Conservation (phyloP, 2,888 invertebrate species). For the Xestoiulus laeticollis region DNA sequence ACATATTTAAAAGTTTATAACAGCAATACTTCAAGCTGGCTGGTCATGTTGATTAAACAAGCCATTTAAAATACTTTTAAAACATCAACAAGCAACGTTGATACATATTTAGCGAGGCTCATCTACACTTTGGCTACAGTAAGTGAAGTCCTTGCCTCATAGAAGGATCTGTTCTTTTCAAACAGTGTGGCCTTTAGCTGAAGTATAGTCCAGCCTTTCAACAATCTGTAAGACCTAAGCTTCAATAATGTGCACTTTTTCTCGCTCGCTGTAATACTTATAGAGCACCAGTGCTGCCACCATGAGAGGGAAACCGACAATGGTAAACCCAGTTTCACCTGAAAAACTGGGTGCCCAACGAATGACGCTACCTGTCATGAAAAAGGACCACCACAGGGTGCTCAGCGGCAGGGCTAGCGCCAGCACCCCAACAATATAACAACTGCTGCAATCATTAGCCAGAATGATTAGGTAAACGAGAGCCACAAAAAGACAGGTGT, state of each 20-base stretch:
- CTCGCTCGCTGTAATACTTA: slow-evolving; percentile 53
- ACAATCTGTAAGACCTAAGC: not conserved
- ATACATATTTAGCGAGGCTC: not conserved
- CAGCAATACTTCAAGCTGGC: not conserved
- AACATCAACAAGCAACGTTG: slow-evolving; percentile 6
- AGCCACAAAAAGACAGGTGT: slow-evolving; percentile 46
- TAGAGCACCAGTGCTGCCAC: slow-evolving; percentile 52
- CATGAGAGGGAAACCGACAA: slow-evolving; percentile 55
- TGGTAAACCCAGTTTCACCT: slow-evolving; percentile 55
- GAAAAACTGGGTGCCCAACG: slow-evolving; percentile 54
- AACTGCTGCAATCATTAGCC: slow-evolving; percentile 52
- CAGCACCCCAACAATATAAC: slow-evolving; percentile 54
- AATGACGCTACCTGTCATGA: slow-evolving; percentile 49
- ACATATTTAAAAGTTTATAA: not conserved
- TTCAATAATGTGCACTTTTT: slow-evolving; percentile 48
- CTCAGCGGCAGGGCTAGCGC: slow-evolving; percentile 54
- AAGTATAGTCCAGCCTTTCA: not conserved
- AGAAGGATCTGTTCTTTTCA: not conserved
- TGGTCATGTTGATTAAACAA: not conserved
- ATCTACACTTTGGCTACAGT: not conserved
- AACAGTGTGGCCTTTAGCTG: not conserved
- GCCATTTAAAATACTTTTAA: not conserved
- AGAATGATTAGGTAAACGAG: slow-evolving; percentile 51
- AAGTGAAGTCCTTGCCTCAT: not conserved
- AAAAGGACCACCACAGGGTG: slow-evolving; percentile 55